Percentiles rank a stretch among this genome's conserved stretches.
Evolutionary conservation across 2,888 invertebrate genomes (phyloP).

Genomic region (Trisateles emortualis): DNA sequence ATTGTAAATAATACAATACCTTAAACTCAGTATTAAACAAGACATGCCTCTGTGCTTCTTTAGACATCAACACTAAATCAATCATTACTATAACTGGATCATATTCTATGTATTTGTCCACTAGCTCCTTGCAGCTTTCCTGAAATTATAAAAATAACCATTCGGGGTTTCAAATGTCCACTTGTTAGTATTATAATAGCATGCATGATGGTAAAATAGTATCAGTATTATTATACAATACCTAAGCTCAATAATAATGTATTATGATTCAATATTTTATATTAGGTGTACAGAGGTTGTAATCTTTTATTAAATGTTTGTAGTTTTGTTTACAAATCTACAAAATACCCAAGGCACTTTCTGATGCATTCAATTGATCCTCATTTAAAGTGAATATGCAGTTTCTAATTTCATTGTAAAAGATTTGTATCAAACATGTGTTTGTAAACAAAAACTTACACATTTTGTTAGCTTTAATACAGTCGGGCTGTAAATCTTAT

Average conservation of each 20-base stretch:
- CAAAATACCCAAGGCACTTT: too few species aligned
- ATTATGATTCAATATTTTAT: too few species aligned
- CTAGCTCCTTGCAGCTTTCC: slow-evolving; percentile 91
- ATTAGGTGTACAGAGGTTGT: too few species aligned
- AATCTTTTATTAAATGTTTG: too few species aligned
- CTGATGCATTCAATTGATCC: too few species aligned
- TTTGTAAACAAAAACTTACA: slow-evolving; percentile 82
- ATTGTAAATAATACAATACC: slow-evolving; percentile 80
- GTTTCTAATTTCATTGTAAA: not conserved
- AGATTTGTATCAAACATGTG: not conserved
- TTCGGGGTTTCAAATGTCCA: too few species aligned
- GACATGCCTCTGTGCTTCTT: slow-evolving; percentile 94
- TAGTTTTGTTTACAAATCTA: too few species aligned
- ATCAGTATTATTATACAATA: too few species aligned
- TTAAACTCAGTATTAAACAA: slow-evolving; percentile 93
- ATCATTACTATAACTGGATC: slow-evolving; percentile 95
- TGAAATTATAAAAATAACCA: slow-evolving; percentile 69
- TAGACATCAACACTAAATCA: slow-evolving; percentile 93
- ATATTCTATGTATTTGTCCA: slow-evolving; percentile 97
- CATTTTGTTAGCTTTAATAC: slow-evolving; percentile 92
- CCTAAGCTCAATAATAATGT: too few species aligned
- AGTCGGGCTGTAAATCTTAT: slow-evolving; percentile 90
- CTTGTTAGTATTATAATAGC: too few species aligned
- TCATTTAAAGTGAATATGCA: too few species aligned
- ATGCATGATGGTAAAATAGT: too few species aligned